Evolutionary conservation across 2,888 invertebrate species (phyloP), one percentile per base, ranked within the genome.

Genomic region (Lordiphosa fenestrarum): DNA sequence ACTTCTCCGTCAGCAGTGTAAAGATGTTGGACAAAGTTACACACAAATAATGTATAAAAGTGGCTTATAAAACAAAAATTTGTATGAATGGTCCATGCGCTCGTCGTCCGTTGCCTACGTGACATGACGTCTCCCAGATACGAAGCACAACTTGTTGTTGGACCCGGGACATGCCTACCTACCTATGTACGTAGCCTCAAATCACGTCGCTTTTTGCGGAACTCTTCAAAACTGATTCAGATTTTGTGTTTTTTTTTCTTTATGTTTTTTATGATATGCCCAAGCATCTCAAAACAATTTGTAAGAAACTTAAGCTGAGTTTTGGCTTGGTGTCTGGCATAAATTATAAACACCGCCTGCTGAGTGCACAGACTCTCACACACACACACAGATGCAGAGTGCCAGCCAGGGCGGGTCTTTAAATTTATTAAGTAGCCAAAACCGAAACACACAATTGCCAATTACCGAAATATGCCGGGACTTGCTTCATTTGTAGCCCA

Each of bases 1-100:
- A 39, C n/a, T 19, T 15, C 38, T 6, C 23, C n/a, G 35, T 10
- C 30, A 10, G 30, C 21, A 3, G n/a, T 15, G 57, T 33, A 3
- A 19, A 35, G 50, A n/a, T 35, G 64, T 63, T 60, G 64, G 52
- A 57, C 82, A 65, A 78, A 82, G 80, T 77, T 82, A 69, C 83
- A 71, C 69, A 82, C 83, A 82, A 82, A 77, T 63, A 63, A 82
- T 82, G 77, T 75, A 78, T 61, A 69, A 81, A 83, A 76, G 81
- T 73, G 66, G 77, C 81, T 73, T 76, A 83, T 83, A 76, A 83
- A 82, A 83, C 84, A 78, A 83, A 30, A 83, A 83, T 80, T 80
- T 78, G 73, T 80, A 83, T 76, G 84, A 80, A 83, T 80, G 78
- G 77, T 83, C 78, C 84, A 80, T 80, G 84, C 73, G 76, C 30